Evolutionary conservation across 2,113 vertebrate genomes (phyloP).

Genomic region (Sceloporus tristichus): DNA sequence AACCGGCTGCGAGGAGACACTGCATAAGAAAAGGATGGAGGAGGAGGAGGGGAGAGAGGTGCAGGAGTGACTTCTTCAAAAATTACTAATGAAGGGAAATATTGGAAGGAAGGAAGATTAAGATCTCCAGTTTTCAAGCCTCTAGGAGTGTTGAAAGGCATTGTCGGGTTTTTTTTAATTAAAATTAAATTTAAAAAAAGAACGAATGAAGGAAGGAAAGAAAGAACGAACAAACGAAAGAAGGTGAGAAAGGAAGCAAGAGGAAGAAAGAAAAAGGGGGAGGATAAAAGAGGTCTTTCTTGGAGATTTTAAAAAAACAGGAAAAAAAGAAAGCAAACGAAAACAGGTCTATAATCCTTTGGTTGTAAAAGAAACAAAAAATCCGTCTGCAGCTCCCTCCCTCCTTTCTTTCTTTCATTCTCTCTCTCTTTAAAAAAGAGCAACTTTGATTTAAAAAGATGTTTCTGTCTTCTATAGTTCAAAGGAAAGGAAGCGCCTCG

Average conservation of each 20-base stretch:
- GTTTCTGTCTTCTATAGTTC: conserved; percentile 57
- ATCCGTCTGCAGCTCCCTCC: neutral
- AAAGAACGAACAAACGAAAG: too few relatives aligned
- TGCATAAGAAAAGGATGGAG: too few relatives aligned
- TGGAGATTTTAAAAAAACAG: neutral
- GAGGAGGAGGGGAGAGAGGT: too few relatives aligned
- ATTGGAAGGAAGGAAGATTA: neutral
- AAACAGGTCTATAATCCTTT: conserved; percentile 16
- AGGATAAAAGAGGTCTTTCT: neutral
- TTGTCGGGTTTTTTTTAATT: neutral
- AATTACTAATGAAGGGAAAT: neutral
- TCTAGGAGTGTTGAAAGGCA: neutral
- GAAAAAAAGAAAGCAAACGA: neutral
- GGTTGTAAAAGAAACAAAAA: conserved; percentile 44
- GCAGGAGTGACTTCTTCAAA: too few relatives aligned
- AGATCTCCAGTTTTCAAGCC: neutral
- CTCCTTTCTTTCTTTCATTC: neutral
- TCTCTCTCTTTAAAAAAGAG: neutral
- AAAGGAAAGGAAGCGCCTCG: conserved; percentile 73
- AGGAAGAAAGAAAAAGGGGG: too few relatives aligned
- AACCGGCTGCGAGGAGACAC: neutral
- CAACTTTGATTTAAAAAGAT: conserved; percentile 62
- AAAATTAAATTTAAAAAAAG: neutral
- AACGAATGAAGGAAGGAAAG: too few relatives aligned
- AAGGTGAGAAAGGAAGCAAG: neutral